Base-by-base conservation (phyloP, 2,797 vertebrate genomes). In the Mionectes olivaceus region DNA sequence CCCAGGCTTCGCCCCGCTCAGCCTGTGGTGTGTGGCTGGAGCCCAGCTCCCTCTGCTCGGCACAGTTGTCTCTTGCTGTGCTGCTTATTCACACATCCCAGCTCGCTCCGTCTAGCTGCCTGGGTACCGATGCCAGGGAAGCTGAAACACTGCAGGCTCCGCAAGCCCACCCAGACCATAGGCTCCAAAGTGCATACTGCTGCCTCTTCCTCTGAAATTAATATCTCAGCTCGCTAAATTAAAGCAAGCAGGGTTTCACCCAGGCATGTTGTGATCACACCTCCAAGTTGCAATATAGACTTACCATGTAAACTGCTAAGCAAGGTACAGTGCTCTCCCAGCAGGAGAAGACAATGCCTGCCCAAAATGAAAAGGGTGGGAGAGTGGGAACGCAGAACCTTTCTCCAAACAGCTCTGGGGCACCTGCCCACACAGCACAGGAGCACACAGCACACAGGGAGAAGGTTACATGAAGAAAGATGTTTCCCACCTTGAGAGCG, bases 201-300 rank as follows among this genome's bases (percentile, higher is more conserved):
- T 91, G 85, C 90, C 88, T 95, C 63, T 84, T 73, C 87, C 83
- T 94, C 89, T 55, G 19, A 94, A 95, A 97, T 96, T 96, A 96
- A 95, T 97, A 96, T 95, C 94, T 95, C 95, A 95, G 92, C 89
- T 96, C 90, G 11, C 90, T 95, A 95, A 96, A 95, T 96, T 89
- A 96, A 95, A 95, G 90, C 83, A 87, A 93, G 88, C 56, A 30
- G 81, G 95, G 96, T 95, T 94, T 95, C 95, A 96, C 94, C 96
- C 93, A 93, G 74, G 89, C 90, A 5, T 95, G 94, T 94, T 96
- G 96, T 95, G 94, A 95, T 96, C 93, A 93, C 95, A 95, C 94
- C 94, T 97, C 94, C 12, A 28, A 94, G 93, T 96, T 95, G 95
- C 92, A 95, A 79, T 92, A 80, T 19, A 95, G 94, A 96, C 95